Evolutionary conservation across 2,888 invertebrate species (phyloP).

Genomic region (Trissoscelio sp.): DNA sequence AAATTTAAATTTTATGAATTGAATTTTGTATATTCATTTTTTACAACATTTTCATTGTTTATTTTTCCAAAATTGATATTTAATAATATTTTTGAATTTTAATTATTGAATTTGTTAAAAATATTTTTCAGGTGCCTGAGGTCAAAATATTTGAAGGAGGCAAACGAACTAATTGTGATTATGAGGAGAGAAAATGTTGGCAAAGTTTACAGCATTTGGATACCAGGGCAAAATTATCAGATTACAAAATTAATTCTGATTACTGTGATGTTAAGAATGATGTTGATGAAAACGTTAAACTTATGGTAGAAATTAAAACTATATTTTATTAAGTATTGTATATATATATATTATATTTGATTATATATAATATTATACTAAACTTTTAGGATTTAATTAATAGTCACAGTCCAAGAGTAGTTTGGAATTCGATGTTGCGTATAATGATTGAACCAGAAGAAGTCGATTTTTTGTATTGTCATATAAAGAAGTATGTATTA

Average conservation of each 20-base stretch:
- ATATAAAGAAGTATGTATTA: not conserved
- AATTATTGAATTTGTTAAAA: too few relatives aligned
- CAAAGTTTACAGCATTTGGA: constrained; percentile 71
- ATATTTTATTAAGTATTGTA: too few relatives aligned
- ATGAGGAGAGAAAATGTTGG: constrained; percentile 76
- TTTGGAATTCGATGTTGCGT: constrained; percentile 75
- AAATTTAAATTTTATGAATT: too few relatives aligned
- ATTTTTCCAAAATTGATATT: too few relatives aligned
- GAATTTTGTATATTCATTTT: too few relatives aligned
- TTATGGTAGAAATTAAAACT: constrained; percentile 76
- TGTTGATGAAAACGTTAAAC: constrained; percentile 68
- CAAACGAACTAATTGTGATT: constrained; percentile 69
- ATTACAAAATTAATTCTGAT: constrained; percentile 75
- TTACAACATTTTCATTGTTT: too few relatives aligned
- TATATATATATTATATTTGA: too few relatives aligned
- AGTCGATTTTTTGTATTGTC: not conserved
- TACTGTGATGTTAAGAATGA: constrained; percentile 70
- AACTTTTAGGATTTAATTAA: too few relatives aligned
- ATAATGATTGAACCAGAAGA: not conserved
- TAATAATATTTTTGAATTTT: too few relatives aligned
- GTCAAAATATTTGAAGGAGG: constrained; percentile 58
- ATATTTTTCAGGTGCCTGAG: too few relatives aligned
- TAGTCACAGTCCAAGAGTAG: constrained; percentile 74
- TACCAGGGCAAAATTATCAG: constrained; percentile 75
- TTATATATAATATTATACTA: too few relatives aligned